Base-by-base conservation (phyloP, 2,797 vertebrate species). In the Prionace glauca region DNA sequence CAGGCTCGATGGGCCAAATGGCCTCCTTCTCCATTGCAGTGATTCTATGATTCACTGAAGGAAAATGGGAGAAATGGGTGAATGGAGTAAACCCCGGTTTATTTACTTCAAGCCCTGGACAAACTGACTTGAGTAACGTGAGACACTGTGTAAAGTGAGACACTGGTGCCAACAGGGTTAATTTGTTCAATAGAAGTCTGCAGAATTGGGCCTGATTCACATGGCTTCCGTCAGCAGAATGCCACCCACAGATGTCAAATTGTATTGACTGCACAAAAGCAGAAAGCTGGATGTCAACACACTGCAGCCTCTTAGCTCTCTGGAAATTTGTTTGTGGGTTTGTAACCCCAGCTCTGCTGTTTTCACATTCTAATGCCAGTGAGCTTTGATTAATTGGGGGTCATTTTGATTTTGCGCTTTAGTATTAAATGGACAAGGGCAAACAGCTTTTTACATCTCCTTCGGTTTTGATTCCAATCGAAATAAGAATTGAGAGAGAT, bases 191-290 rank as follows among this genome's bases (percentile, higher is more conserved):
- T 16, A 7, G 20, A 22, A 1, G 41, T 9, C 36, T 26, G 87
- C 26, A 32, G 87, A 9, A 84, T 45, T 84, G 81, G 18, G 81
- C 81, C 36, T 9, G 36, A 45, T n/a, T 62, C 56, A 14, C 29
- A 8, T 29, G 87, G 26, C 14, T 32, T 90, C 87, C 56, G 56
- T 60, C 87, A 60, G 5, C 87, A n/a, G 86, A 88, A 29, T 88
- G 86, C 86, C 86, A 88, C 86, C 86, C 86, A 88, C 86, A 29
- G 86, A 88, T 90, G 56, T 90, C 29, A 90, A 90, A 62, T 18
- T 62, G 56, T n/a, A 90, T n/a, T 90, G 87, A 32, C 56, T n/a
- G 56, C 14, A 62, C 56, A 90, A 90, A 62, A 90, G 87, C 56
- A 1, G 8, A 62, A 62, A 14, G 87, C 87, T 90, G 56, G 56